Base-by-base conservation (phyloP, 2,888 invertebrate species). In the Hirtodrosophila duncani region DNA sequence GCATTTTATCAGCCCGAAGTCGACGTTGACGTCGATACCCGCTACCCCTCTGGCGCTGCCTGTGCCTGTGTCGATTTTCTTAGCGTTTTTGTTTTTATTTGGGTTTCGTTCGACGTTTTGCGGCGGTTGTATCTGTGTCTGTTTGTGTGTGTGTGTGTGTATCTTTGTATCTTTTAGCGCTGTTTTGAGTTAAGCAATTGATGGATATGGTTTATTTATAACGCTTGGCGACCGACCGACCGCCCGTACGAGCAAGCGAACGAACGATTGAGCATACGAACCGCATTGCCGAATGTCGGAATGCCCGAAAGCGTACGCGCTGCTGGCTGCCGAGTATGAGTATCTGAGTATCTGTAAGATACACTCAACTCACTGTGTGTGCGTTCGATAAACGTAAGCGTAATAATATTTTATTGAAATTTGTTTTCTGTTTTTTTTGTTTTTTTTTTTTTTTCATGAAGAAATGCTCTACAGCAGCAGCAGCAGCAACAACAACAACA, bases 381-480 rank as follows among this genome's bases (percentile, higher is more conserved):
- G 46, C 68, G 66, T 72, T 82, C 82, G 77, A 81, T 77, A 72
- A 83, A 71, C 75, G 80, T 78, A 83, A 83, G 79, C 82, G 82
- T 82, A 84, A 83, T 83, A 85, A 83, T 84, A 84, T 85, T 85
- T 83, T 82, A 83, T 85, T 85, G 84, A 85, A 83, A 83, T 84
- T 75, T 80, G 78, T 81, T 83, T 82, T 75, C 60, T 48, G 61
- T 51, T 29, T 43, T 43, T 23, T 45, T 37, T 11, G 53, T 55
- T 55, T 20, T 10, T 6, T 7, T 63, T 42, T 39, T 50, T 44
- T 30, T 38, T 59, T 26, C 41, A 43, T 44, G 46, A 46, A 62
- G 55, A 55, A 62, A 62, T 63, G 67, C 65, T 52, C 51, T 46
- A 38, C 50, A 50, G 34, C 52, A 59, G 5, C 16, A 26, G 10